Conservation (phyloP, 23 tunicate species). For the Corella eumyota region DNA sequence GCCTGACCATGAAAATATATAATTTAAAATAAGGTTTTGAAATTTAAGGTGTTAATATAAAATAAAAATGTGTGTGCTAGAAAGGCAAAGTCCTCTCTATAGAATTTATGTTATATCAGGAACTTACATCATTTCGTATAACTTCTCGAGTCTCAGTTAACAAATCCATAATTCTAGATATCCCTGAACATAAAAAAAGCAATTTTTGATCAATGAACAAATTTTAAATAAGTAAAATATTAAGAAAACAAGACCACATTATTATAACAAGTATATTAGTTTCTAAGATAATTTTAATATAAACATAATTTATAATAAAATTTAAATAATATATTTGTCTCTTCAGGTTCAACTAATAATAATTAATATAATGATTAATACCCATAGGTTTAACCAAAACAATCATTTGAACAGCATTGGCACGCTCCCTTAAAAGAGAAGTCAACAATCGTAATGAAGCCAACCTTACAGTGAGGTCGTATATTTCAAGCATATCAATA, state of each 20-base stretch:
- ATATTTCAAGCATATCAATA: conserved; percentile 59
- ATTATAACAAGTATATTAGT: too few species aligned
- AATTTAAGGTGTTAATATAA: not conserved
- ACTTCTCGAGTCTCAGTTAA: conserved; percentile 69
- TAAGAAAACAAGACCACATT: too few species aligned
- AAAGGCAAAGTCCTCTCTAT: not conserved
- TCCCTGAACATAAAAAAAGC: conserved; percentile 11
- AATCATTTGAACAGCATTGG: conserved; percentile 65
- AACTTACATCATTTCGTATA: conserved; percentile 82
- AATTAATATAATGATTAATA: too few species aligned
- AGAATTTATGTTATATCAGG: not conserved
- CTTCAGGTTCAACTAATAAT: too few species aligned
- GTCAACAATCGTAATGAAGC: conserved; percentile 69
- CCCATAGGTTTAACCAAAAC: conserved; percentile 82
- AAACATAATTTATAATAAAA: too few species aligned
- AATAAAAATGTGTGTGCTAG: not conserved
- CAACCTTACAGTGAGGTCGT: conserved; percentile 66
- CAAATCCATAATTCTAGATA: conserved; percentile 70
- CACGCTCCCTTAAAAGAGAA: conserved; percentile 45
- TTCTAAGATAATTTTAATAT: too few species aligned
- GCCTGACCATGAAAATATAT: conserved; percentile 43
- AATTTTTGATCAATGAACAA: not conserved
- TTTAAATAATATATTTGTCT: too few species aligned
- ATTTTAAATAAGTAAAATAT: not conserved
- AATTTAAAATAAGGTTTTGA: too few species aligned